phyloP scores from a whole-genome alignment of 2,888 invertebrate species.

The Hyalella azteca region DNA sequence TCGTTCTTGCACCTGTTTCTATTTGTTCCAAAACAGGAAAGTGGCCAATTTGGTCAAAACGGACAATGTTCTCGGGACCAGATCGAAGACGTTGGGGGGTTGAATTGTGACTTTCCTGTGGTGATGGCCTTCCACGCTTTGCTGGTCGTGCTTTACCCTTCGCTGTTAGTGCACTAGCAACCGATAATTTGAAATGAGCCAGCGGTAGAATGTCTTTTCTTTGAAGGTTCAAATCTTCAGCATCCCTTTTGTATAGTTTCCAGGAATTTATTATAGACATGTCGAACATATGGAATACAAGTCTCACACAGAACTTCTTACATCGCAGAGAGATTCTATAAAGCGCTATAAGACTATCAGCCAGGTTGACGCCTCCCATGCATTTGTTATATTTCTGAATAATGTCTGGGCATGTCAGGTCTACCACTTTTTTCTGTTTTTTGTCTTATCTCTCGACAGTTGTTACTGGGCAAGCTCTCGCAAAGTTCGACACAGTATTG shows the following conservation, averaged over 20 bases:
- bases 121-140: background rate
- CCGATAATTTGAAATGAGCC: background rate
- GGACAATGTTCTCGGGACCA: background rate
- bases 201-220: conserved; percentile 9
- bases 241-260: conserved; percentile 13
- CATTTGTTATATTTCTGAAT: conserved; percentile 13
- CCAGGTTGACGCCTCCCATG: conserved; percentile 24
- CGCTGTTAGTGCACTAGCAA: background rate
- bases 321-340: background rate
- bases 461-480: conserved; percentile 1
- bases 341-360: background rate
- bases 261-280: conserved; percentile 27
- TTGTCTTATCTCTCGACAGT: conserved; percentile 13
- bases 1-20: background rate
- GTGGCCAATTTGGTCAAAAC: conserved; percentile 20
- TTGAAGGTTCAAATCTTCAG: background rate
- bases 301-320: conserved; percentile 7
- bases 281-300: conserved; percentile 16
- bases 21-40: background rate
- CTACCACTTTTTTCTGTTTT: conserved; percentile 2
- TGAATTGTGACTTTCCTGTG: background rate
- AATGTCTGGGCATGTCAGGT: conserved; percentile 3
- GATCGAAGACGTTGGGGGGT: background rate
- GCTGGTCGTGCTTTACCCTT: conserved; percentile 3
- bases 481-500: conserved; percentile 38